Base-by-base conservation (phyloP, 2,113 vertebrate genomes). In the Phyllostomus discolor region DNA sequence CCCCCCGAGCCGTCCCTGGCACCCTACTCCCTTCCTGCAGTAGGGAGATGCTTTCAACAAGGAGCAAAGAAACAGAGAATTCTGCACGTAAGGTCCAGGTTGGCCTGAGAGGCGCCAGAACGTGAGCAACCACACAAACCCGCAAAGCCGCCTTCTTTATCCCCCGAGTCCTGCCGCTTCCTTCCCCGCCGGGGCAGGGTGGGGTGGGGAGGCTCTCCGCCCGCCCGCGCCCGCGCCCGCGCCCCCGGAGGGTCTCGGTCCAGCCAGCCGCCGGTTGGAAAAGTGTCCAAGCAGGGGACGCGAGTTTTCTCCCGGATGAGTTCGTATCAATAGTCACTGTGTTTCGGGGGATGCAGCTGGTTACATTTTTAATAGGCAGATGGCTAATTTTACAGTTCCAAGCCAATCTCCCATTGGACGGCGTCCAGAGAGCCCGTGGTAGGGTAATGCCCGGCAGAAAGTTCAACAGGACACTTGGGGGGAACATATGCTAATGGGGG, bases 401-500 rank as follows among this genome's bases (percentile, higher is more conserved):
- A 98, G 98, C 98, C 98, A 98, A 98, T 98, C 98, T 98, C 98
- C 98, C 98, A 96, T 97, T 98, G 98, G 98, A 97, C 73, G 76
- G 35, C 80, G 73, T 98, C 98, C 98, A 98, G 98, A 97, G 97
- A 98, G 93, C 84, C 97, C 97, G 88, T 75, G 96, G 98, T 98
- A 97, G 97, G 96, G 94, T 98, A 98, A 98, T 98, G 97, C 98
- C 97, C 95, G 48, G 97, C 97, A 98, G 98, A 98, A 98, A 98
- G 98, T 98, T 98, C 98, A 98, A 79, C 89, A 94, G 98, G 97
- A 98, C 98, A 98, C 95, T 97, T 94, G 94, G 96, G 95, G 97
- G 92, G 97, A 98, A 97, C 99, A 99, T 99, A 99, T 99, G 99
- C 98, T 99, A 98, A 98, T 98, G 98, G 98, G 98, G 98, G 98